These are phyloP conservation scores for Siniperca knerii DNA, from an alignment of 2,113 vertebrate genomes.

Conservation along the genomic window DNA sequence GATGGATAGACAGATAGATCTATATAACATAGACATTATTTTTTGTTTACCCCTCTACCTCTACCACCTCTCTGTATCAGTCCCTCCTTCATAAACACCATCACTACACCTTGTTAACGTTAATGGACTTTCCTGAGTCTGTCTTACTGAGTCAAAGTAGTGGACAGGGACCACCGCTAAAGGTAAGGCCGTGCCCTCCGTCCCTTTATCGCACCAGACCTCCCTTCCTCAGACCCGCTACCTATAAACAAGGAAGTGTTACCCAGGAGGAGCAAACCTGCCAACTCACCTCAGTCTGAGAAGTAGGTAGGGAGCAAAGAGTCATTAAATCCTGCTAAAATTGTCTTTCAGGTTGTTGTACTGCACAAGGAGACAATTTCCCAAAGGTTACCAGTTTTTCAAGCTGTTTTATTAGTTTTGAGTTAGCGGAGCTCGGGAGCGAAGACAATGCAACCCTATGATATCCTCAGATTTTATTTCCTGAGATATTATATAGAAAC, in stretches of 20 bases:
- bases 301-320: slow-evolving; percentile 32
- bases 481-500: slow-evolving; percentile 37
- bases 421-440: slow-evolving; percentile 42
- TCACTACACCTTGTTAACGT: slow-evolving; percentile 87
- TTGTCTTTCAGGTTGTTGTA: slow-evolving; percentile 41
- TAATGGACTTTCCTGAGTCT: slow-evolving; percentile 93
- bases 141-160: slow-evolving; percentile 89
- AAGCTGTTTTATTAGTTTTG: slow-evolving; percentile 71
- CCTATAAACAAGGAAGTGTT: slow-evolving; percentile 46
- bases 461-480: slow-evolving; percentile 39
- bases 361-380: slow-evolving; percentile 62
- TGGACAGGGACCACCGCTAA: slow-evolving; percentile 29
- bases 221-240: not conserved
- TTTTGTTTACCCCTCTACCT: not conserved
- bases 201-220: slow-evolving; percentile 13
- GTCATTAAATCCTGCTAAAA: slow-evolving; percentile 64
- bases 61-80: not conserved
- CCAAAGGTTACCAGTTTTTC: slow-evolving; percentile 63
- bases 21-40: not conserved
- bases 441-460: slow-evolving; percentile 26
- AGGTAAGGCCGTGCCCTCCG: slow-evolving; percentile 45
- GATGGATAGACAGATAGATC: not conserved
- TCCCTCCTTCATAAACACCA: slow-evolving; percentile 14
- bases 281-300: slow-evolving; percentile 51
- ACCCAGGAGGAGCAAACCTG: slow-evolving; percentile 50